Evolutionary conservation across 2,113 vertebrate genomes (phyloP).

Genomic region (Paralichthys olivaceus): DNA sequence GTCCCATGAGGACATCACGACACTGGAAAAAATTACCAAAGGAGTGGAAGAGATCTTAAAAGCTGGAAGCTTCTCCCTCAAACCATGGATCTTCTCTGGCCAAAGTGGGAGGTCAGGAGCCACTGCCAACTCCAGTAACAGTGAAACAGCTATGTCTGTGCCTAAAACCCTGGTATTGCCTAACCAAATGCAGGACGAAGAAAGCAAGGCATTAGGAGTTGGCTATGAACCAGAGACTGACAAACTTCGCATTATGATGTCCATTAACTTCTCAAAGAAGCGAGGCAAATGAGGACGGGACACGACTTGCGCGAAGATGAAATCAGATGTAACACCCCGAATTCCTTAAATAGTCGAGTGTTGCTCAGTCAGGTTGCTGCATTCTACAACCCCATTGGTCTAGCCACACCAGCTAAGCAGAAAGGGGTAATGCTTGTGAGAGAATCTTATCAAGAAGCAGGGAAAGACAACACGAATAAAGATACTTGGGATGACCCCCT

Average conservation of each 20-base stretch:
- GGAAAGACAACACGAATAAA: background rate
- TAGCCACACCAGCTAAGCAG: conserved; percentile 18
- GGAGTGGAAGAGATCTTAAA: too few relatives aligned
- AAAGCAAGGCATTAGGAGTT: background rate
- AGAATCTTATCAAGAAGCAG: background rate
- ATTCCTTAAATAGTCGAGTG: background rate
- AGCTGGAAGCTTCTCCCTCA: too few relatives aligned
- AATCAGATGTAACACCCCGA: background rate
- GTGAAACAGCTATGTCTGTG: too few relatives aligned
- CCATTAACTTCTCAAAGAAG: background rate
- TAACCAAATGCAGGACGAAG: too few relatives aligned
- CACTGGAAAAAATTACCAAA: too few relatives aligned
- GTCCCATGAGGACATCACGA: too few relatives aligned
- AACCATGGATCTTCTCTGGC: too few relatives aligned
- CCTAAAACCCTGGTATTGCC: too few relatives aligned
- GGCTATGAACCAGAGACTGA: background rate
- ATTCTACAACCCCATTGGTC: conserved; percentile 21
- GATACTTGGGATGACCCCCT: background rate
- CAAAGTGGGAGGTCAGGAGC: too few relatives aligned
- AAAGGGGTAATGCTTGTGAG: conserved; percentile 47
- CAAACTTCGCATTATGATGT: background rate
- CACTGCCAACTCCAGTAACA: too few relatives aligned
- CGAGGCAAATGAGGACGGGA: background rate
- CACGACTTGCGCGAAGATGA: background rate
- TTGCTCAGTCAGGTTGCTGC: conserved; percentile 22